Evolutionary conservation across 1,140 invertebrate species (phyloP).

Genomic region (Druon quercuslanigerum): DNA sequence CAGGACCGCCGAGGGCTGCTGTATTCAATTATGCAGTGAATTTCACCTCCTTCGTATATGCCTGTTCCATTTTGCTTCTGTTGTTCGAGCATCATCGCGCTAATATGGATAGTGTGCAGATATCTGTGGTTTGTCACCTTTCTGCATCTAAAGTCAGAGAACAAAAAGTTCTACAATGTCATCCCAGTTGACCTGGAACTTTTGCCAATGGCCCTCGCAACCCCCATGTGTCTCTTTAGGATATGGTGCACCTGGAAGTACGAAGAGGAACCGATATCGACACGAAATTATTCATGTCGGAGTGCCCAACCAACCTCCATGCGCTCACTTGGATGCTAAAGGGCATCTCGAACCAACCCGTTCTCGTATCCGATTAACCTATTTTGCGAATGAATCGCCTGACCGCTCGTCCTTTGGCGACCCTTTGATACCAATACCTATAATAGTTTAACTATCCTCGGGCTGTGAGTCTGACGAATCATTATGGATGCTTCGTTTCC

Average conservation of each 20-base stretch:
- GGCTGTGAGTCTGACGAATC: slow-evolving; percentile 13
- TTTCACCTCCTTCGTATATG: slow-evolving; percentile 56
- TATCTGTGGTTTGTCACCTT: slow-evolving; percentile 42
- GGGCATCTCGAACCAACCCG: slow-evolving; percentile 22
- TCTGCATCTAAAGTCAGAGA: not conserved
- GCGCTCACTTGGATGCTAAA: slow-evolving; percentile 10
- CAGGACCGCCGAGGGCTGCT: slow-evolving; percentile 18
- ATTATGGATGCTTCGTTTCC: slow-evolving; percentile 6
- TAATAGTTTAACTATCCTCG: slow-evolving; percentile 32
- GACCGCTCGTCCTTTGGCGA: slow-evolving; percentile 41
- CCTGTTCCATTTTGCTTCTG: slow-evolving; percentile 54
- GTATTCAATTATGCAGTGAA: slow-evolving; percentile 59
- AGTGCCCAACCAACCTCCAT: slow-evolving; percentile 34
- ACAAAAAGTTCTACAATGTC: not conserved
- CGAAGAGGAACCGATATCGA: slow-evolving; percentile 14
- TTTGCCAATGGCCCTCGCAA: not conserved
- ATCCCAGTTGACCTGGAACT: not conserved
- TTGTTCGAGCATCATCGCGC: not conserved
- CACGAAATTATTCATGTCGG: slow-evolving; percentile 45
- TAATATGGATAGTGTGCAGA: no score
- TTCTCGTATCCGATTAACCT: slow-evolving; percentile 61
- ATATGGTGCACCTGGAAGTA: slow-evolving; percentile 36
- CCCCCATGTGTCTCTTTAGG: slow-evolving; percentile 30
- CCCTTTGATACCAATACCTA: slow-evolving; percentile 27
- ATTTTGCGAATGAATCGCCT: slow-evolving; percentile 52